A percentile compares a stretch with the other conserved stretches of the same genome.
Evolutionary conservation across 2,113 vertebrate species (phyloP).

Genomic region (Saccopteryx leptura): DNA sequence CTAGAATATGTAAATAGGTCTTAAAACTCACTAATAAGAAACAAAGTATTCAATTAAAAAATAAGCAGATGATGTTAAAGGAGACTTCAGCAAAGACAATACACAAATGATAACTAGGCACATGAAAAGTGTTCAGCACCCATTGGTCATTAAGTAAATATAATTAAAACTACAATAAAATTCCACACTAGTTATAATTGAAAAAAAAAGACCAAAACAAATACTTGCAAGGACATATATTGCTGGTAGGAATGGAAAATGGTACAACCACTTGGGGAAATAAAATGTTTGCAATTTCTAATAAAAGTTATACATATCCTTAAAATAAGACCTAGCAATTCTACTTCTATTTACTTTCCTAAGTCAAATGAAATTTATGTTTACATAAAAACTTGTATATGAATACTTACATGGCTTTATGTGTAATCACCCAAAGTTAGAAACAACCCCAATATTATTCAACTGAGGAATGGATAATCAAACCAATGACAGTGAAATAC

Average conservation of each 20-base stretch:
- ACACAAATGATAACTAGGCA: background rate
- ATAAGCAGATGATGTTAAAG: constrained; percentile 36
- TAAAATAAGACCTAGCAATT: constrained; percentile 16
- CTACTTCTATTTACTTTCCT: background rate
- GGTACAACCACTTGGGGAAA: background rate
- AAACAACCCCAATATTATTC: background rate
- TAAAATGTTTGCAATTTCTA: background rate
- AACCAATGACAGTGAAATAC: background rate
- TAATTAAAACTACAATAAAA: background rate
- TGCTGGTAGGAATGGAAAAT: background rate
- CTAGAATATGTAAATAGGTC: background rate
- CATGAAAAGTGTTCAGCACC: background rate
- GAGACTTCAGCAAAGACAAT: background rate
- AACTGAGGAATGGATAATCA: background rate
- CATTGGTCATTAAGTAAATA: background rate
- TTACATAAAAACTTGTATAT: background rate
- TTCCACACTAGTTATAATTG: background rate
- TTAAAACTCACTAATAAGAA: constrained; percentile 48
- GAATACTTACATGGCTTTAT: constrained; percentile 2
- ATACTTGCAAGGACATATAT: background rate
- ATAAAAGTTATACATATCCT: background rate
- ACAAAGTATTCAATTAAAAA: background rate
- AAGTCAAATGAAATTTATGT: background rate
- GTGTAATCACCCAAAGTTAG: background rate
- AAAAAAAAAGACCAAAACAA: background rate